Conservation (phyloP, 1,140 invertebrate species). For the Aethina tumida region DNA sequence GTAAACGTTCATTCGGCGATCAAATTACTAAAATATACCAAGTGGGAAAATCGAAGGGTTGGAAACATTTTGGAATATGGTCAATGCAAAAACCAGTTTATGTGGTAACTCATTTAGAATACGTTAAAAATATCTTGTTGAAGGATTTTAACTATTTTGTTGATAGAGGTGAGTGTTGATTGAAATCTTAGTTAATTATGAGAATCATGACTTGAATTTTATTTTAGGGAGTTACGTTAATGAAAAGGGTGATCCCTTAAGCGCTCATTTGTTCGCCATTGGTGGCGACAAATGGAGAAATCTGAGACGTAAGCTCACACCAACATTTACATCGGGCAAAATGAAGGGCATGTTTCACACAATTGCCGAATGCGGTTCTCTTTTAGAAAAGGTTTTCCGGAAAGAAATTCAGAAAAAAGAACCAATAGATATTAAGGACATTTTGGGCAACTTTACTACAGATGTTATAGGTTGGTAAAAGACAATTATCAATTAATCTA, state of each 20-base stretch:
- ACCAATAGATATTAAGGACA: conserved; percentile 7
- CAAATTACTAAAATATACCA: too few relatives aligned
- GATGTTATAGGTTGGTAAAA: conserved; percentile 9
- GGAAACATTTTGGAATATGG: conserved; percentile 10
- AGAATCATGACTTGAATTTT: neutral
- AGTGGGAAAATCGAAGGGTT: too few relatives aligned
- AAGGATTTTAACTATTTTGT: conserved; percentile 34
- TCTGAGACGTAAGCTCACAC: conserved; percentile 36
- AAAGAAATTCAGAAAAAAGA: neutral
- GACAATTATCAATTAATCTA: too few relatives aligned
- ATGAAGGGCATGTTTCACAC: conserved; percentile 36
- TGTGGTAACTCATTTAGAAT: conserved; percentile 2
- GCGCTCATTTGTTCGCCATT: conserved; percentile 37
- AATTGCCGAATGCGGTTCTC: conserved; percentile 1
- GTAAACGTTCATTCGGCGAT: too few relatives aligned
- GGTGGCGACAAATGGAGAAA: conserved; percentile 38
- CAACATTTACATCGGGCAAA: conserved; percentile 40
- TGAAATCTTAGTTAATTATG: neutral
- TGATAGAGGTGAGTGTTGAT: conserved; percentile 33
- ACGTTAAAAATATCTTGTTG: conserved; percentile 10
- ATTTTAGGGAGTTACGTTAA: conserved; percentile 8
- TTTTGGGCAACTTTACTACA: conserved; percentile 16
- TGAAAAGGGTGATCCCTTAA: conserved; percentile 37
- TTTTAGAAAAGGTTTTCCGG: conserved; percentile 6
- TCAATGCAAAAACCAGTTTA: neutral